Percentiles rank a stretch among this genome's conserved stretches.
These are phyloP conservation scores for Microctonus hyperodae DNA, from an alignment of 2,888 invertebrate species.

Conservation along the genomic window DNA sequence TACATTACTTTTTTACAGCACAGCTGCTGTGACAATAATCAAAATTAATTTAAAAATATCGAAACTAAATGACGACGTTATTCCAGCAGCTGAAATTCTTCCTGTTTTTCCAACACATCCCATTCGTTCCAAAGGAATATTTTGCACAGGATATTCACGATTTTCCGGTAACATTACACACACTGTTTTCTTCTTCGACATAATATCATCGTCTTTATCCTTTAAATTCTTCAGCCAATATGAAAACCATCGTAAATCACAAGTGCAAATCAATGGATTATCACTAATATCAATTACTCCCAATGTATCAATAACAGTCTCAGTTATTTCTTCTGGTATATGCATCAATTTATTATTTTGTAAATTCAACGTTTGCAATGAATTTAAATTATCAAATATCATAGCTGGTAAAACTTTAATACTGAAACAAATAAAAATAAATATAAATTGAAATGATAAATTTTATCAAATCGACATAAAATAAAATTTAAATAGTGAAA, in stretches of 20 bases:
- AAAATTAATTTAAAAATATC: constrained; percentile 31
- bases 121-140: constrained; percentile 84
- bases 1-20: background rate
- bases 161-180: constrained; percentile 84
- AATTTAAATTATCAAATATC: constrained; percentile 89
- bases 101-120: constrained; percentile 76
- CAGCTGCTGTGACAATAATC: constrained; percentile 17
- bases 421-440: constrained; percentile 64
- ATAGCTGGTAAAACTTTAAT: constrained; percentile 82
- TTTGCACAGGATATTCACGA: constrained; percentile 82
- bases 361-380: constrained; percentile 85
- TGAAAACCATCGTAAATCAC: constrained; percentile 88
- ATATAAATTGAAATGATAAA: background rate
- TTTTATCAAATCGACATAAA: background rate
- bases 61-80: constrained; percentile 17
- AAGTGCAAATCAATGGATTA: constrained; percentile 88
- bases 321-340: constrained; percentile 87
- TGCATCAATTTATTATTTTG: constrained; percentile 87
- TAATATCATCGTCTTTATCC: constrained; percentile 86
- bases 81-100: constrained; percentile 44
- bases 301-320: constrained; percentile 85
- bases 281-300: constrained; percentile 89
- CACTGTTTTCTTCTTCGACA: constrained; percentile 84
- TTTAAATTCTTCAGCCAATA: constrained; percentile 79
- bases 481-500: constrained; percentile 17